These are phyloP conservation scores for Carcina quercana DNA, from an alignment of 2,888 invertebrate genomes.

Conservation along the genomic window DNA sequence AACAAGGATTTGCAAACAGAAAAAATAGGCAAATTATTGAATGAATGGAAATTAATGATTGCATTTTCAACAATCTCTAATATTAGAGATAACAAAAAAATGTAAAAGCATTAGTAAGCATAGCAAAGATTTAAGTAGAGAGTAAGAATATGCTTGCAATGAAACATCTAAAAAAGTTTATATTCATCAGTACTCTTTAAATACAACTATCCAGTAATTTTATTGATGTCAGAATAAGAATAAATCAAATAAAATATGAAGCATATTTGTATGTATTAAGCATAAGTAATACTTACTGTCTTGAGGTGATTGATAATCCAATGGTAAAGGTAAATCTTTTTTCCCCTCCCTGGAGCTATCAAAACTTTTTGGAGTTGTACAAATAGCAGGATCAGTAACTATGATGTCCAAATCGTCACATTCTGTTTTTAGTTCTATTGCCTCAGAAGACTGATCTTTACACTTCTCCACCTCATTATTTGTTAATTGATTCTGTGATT, in stretches of 20 bases:
- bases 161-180: no score
- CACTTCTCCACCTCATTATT: conserved; percentile 32
- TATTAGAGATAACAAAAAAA: conserved; percentile 11
- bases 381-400: conserved; percentile 59
- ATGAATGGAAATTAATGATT: conserved; percentile 57
- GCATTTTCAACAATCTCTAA: conserved; percentile 71
- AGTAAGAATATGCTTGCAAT: no score
- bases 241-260: no score
- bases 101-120: conserved; percentile 36
- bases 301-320: conserved; percentile 61
- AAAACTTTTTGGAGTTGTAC: conserved; percentile 50
- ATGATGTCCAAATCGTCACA: conserved; percentile 65
- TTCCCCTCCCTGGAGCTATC: conserved; percentile 48
- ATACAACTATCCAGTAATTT: no score
- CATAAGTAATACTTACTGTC: conserved; percentile 51
- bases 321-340: conserved; percentile 38
- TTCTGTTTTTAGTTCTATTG: conserved; percentile 58
- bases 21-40: conserved; percentile 35
- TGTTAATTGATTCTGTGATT: conserved; percentile 32
- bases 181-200: no score
- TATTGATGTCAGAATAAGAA: no score
- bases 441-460: conserved; percentile 35
- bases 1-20: conserved; percentile 55
- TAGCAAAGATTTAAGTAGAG: conserved; percentile 16
- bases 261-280: conserved; percentile 6